Percentiles rank a stretch among this genome's conserved stretches.
Conservation (phyloP, 2,888 invertebrate genomes). For the Drosophila affinis region DNA sequence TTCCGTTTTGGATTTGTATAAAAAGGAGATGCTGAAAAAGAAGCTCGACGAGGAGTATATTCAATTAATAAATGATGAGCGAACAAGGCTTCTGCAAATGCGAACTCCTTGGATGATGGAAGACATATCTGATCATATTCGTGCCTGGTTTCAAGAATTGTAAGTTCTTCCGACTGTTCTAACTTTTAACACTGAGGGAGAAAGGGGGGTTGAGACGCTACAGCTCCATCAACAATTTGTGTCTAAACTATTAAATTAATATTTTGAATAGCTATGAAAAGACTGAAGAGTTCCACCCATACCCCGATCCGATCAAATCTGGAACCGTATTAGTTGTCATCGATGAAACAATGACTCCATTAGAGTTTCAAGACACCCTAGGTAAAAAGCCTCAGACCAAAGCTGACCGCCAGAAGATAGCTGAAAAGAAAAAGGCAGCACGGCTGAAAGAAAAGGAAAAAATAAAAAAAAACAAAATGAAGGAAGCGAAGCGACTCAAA, state of each 20-base stretch:
- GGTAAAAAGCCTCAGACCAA: slow-evolving; percentile 71
- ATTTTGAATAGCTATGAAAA: slow-evolving; percentile 70
- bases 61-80: slow-evolving; percentile 83
- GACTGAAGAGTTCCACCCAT: slow-evolving; percentile 83
- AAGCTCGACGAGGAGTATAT: slow-evolving; percentile 74
- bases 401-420: slow-evolving; percentile 79
- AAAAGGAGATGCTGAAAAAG: slow-evolving; percentile 63
- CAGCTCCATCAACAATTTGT: too few species aligned
- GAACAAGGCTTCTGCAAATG: slow-evolving; percentile 84
- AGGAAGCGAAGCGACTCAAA: slow-evolving; percentile 71
- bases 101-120: slow-evolving; percentile 87
- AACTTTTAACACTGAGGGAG: too few species aligned
- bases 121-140: slow-evolving; percentile 89
- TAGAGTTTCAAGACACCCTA: slow-evolving; percentile 80
- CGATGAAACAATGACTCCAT: slow-evolving; percentile 83
- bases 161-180: slow-evolving; percentile 76
- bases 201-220: too few species aligned
- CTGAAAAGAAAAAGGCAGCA: slow-evolving; percentile 56
- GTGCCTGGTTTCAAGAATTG: slow-evolving; percentile 89
- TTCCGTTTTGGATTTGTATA: slow-evolving; percentile 68
- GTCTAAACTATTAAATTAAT: not conserved
- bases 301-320: slow-evolving; percentile 84
- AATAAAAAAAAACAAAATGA: slow-evolving; percentile 60
- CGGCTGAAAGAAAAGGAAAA: slow-evolving; percentile 73
- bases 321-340: slow-evolving; percentile 85